Evolutionary conservation across 2,888 invertebrate genomes (phyloP).

Genomic region (Lamellibrachia columna): DNA sequence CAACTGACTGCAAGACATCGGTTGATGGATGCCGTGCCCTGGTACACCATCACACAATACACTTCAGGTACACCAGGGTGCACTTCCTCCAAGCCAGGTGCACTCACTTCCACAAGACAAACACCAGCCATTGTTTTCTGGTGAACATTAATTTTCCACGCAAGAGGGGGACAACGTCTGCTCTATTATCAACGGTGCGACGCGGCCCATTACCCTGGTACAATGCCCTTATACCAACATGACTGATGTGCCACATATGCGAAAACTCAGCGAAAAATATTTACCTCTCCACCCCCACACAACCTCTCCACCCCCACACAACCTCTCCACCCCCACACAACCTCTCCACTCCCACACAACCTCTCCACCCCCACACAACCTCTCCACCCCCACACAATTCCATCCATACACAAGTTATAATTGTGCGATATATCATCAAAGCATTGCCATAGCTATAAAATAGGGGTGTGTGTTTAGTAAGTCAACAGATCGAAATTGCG

Average conservation of each 20-base stretch:
- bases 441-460: background rate
- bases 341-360: no score
- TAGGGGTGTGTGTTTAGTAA: background rate
- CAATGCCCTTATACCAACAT: constrained; percentile 6
- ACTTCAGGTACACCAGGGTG: background rate
- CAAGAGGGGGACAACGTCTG: background rate
- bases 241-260: background rate
- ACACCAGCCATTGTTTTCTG: background rate
- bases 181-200: background rate
- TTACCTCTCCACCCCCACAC: background rate
- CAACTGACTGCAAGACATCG: background rate
- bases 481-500: background rate
- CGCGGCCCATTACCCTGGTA: background rate
- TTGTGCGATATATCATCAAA: background rate
- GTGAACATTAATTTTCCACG: background rate
- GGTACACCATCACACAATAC: background rate
- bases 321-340: no score
- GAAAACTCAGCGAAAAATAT: background rate
- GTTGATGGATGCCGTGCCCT: background rate
- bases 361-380: no score
- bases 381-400: background rate
- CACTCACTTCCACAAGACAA: background rate
- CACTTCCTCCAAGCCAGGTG: background rate
- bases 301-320: no score
- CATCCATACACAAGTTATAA: no score